phyloP scores from a whole-genome alignment of 2,888 invertebrate species.

The Drosophila conformis region DNA sequence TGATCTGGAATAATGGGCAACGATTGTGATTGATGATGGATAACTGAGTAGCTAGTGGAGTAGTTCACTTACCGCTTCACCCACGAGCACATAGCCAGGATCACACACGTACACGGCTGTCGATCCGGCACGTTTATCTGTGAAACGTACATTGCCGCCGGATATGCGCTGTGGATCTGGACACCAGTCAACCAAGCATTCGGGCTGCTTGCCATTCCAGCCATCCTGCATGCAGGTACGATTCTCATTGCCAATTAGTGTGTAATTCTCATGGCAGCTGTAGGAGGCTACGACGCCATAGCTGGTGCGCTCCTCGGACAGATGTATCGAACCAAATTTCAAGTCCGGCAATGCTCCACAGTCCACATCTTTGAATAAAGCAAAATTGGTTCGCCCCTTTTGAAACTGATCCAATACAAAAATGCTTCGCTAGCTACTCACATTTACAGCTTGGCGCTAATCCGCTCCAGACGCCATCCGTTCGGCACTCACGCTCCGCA shows the following conservation, averaged over 20 bases:
- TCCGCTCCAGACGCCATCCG: slow-evolving; percentile 93
- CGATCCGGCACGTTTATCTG: slow-evolving; percentile 92
- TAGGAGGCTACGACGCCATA: slow-evolving; percentile 92
- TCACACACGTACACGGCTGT: slow-evolving; percentile 93
- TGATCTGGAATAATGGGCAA: slow-evolving; percentile 86
- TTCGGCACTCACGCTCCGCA: slow-evolving; percentile 88
- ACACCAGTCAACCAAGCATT: slow-evolving; percentile 95
- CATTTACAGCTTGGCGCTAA: slow-evolving; percentile 94
- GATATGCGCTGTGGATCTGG: slow-evolving; percentile 92
- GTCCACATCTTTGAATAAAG: slow-evolving; percentile 88
- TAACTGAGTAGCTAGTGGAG: background rate
- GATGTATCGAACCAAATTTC: slow-evolving; percentile 89
- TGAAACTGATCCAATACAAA: background rate
- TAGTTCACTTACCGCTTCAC: slow-evolving; percentile 89
- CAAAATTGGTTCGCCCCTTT: background rate
- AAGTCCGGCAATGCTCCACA: slow-evolving; percentile 90
- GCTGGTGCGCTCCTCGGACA: slow-evolving; percentile 90
- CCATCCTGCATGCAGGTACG: slow-evolving; percentile 91
- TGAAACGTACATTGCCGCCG: slow-evolving; percentile 90
- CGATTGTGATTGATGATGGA: background rate
- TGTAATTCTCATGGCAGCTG: slow-evolving; percentile 93
- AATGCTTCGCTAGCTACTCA: slow-evolving; percentile 85
- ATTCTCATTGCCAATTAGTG: slow-evolving; percentile 90
- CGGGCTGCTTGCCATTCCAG: slow-evolving; percentile 92
- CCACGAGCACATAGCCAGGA: slow-evolving; percentile 93